Percentiles rank a stretch among this genome's conserved stretches.
phyloP scores from a whole-genome alignment of 37 sponge, comb jelly and placozoan species.

The Petrosia ficiformis region DNA sequence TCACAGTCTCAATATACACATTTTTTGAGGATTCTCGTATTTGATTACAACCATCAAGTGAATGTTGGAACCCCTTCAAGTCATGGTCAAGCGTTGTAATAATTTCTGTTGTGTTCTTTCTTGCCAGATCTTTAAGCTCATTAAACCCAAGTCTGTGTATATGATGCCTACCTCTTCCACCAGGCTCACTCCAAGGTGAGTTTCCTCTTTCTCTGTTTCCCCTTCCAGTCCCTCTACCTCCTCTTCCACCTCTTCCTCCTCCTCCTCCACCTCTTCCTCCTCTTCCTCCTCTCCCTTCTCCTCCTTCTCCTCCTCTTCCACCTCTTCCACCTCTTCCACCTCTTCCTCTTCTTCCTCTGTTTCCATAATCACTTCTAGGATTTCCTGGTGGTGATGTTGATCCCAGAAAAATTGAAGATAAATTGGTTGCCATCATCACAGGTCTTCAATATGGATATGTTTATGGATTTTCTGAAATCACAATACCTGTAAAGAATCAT shows the following conservation, averaged over 20 bases:
- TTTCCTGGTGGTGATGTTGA: background rate
- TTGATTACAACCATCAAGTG: background rate
- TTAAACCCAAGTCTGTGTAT: background rate
- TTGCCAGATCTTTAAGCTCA: background rate
- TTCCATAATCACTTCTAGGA: background rate
- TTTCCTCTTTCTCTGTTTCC: background rate
- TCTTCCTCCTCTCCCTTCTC: background rate
- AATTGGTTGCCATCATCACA: too few species aligned
- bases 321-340: constrained; percentile 1
- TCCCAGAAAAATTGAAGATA: too few species aligned
- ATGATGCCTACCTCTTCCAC: background rate
- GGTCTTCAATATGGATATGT: too few species aligned
- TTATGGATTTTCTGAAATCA: too few species aligned
- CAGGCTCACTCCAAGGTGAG: background rate
- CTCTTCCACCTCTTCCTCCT: background rate
- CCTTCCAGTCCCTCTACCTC: background rate
- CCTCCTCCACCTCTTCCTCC: background rate
- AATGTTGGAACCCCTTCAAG: constrained; percentile 10
- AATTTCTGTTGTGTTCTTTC: background rate
- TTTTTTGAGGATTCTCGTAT: background rate
- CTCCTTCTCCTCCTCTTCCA: background rate
- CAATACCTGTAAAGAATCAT: too few species aligned
- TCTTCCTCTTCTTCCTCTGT: background rate
- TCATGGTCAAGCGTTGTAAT: background rate
- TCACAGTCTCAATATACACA: background rate